phyloP scores from a whole-genome alignment of 2,113 vertebrate species.

The Machaerirhynchus nigripectus region DNA sequence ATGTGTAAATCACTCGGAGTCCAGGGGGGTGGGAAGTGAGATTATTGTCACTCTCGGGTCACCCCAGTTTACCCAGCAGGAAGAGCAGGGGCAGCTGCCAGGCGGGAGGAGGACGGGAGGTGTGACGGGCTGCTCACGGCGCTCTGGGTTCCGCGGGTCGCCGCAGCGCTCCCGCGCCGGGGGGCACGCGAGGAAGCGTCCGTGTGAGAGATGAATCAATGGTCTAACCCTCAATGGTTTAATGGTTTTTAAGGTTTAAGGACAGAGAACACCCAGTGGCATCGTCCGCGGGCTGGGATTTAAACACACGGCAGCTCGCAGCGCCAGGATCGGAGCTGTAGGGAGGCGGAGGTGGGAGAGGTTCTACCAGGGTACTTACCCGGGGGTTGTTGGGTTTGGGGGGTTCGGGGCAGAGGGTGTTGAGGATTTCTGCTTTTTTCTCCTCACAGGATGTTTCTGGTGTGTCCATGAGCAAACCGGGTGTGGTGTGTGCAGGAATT shows the following conservation, averaged over 20 bases:
- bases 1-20: not conserved
- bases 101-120: slow-evolving; percentile 39
- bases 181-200: slow-evolving; percentile 21
- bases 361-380: not conserved
- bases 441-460: not conserved
- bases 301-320: not conserved
- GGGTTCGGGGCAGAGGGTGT: not conserved
- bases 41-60: not conserved
- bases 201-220: not conserved
- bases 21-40: not conserved
- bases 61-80: not conserved
- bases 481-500: not conserved
- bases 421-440: not conserved
- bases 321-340: not conserved
- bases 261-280: not conserved
- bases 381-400: not conserved
- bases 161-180: not conserved
- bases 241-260: too few species aligned
- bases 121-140: slow-evolving; percentile 46
- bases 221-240: too few species aligned
- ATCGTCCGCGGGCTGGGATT: not conserved
- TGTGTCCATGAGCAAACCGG: not conserved
- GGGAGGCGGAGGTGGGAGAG: not conserved
- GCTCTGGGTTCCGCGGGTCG: not conserved
- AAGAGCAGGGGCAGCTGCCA: not conserved